Evolutionary conservation across 2,113 vertebrate genomes (phyloP), one percentile per base, ranked within the genome.

Genomic region (Lathamus discolor): DNA sequence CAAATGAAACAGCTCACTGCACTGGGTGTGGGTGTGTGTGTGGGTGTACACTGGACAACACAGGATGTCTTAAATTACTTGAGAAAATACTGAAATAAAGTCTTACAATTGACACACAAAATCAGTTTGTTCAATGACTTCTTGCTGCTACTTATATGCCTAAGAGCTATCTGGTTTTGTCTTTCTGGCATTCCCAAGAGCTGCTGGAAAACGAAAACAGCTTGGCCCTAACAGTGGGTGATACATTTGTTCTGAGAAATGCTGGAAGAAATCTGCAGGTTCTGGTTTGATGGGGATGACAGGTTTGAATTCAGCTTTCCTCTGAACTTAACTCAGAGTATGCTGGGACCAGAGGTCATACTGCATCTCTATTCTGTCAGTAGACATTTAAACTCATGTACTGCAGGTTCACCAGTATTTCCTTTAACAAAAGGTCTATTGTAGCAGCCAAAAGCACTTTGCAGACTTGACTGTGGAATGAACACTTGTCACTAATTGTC

Each of bases 21-120:
- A 29, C 31, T 17, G 35, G 44, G 44, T 4, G 13, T 25, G 3
- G 28, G 44, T 46, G 18, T 12, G 39, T 39, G 39, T 39, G 41
- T 41, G 41, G 13, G 41, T 15, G 43, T 35, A 43, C 23, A 23
- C 29, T 16, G 25, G 9, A n/a, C 31, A 54, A 43, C 14, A 64
- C 16, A 59, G 28, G 5, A 25, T 68, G 23, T 27, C 18, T 43
- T 62, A 51, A 61, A 54, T 17, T 39, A 11, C 22, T 51, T 16
- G 23, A 66, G 9, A 69, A 10, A 57, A 25, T 61, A 68, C 6
- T 70, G 46, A 77, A 97, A 92, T 93, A 93, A 95, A 96, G 18
- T 48, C 25, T 72, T 63, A 8, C 22, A 67, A 4, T 7, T 57
- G 17, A 57, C 46, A n/a, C 11, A 49, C 43, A 23, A 63, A 59